These are phyloP conservation scores for Bombus sibiricus DNA, from an alignment of 1,140 invertebrate genomes.

Conservation along the genomic window DNA sequence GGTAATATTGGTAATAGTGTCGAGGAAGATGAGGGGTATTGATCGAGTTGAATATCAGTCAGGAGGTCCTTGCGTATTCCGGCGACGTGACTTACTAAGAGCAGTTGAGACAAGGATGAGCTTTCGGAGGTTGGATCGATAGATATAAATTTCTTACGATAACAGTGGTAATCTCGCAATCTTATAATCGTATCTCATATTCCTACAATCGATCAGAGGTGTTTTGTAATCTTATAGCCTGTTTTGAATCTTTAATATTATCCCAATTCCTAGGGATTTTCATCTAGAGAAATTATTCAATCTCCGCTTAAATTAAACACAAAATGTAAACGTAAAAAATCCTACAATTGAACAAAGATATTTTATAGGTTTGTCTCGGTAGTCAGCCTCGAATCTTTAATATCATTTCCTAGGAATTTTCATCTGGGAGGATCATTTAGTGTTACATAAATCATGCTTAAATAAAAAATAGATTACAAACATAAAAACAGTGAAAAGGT, in stretches of 20 bases:
- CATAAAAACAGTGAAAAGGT: too few relatives aligned
- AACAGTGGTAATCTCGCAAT: neutral
- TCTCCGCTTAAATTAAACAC: too few relatives aligned
- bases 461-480: too few relatives aligned
- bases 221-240: neutral
- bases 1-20: conserved; percentile 26
- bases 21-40: neutral
- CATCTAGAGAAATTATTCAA: too few relatives aligned
- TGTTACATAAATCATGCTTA: too few relatives aligned
- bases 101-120: neutral
- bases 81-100: neutral
- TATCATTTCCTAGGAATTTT: neutral
- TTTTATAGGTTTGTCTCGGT: neutral
- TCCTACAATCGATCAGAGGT: neutral
- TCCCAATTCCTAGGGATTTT: too few relatives aligned
- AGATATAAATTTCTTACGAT: neutral
- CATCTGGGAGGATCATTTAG: neutral
- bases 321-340: too few relatives aligned
- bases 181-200: neutral
- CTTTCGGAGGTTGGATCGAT: neutral
- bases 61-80: conserved; percentile 21
- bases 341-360: neutral
- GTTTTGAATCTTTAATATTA: neutral
- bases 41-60: conserved; percentile 20
- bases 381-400: neutral